Evolutionary conservation across 2,113 vertebrate genomes (phyloP).

Genomic region (Perccottus glenii): DNA sequence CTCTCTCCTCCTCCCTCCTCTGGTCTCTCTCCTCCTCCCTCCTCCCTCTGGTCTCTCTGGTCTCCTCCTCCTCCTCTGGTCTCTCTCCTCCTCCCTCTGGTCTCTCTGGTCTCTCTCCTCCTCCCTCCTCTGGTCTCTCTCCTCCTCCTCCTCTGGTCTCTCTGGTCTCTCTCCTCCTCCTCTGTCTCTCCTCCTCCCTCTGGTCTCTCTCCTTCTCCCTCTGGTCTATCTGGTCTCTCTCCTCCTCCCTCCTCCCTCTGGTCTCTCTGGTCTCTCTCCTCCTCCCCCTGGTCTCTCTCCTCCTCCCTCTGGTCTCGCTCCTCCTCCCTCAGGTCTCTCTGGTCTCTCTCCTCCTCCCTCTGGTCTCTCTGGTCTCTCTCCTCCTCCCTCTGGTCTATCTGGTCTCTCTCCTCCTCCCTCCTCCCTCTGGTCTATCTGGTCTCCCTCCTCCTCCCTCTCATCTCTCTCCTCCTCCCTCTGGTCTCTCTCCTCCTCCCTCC

Average conservation of each 20-base stretch:
- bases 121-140: too few species aligned
- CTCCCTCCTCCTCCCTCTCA: conserved; percentile 17
- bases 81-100: too few species aligned
- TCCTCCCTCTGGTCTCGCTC: not conserved
- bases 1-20: too few species aligned
- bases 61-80: too few species aligned
- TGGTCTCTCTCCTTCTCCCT: conserved; percentile 22
- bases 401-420: not conserved
- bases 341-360: not conserved
- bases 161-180: not conserved
- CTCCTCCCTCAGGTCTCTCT: not conserved
- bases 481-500: too few species aligned
- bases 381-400: not conserved
- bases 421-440: not conserved
- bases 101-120: too few species aligned
- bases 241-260: not conserved
- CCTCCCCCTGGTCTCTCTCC: not conserved
- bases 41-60: too few species aligned
- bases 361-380: conserved; percentile 1
- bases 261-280: not conserved
- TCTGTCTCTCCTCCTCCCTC: not conserved
- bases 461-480: conserved; percentile 21
- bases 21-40: too few species aligned
- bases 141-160: not conserved
- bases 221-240: not conserved